Conservation (phyloP, 2,797 vertebrate genomes). For the Lagorchestes hirsutus region DNA sequence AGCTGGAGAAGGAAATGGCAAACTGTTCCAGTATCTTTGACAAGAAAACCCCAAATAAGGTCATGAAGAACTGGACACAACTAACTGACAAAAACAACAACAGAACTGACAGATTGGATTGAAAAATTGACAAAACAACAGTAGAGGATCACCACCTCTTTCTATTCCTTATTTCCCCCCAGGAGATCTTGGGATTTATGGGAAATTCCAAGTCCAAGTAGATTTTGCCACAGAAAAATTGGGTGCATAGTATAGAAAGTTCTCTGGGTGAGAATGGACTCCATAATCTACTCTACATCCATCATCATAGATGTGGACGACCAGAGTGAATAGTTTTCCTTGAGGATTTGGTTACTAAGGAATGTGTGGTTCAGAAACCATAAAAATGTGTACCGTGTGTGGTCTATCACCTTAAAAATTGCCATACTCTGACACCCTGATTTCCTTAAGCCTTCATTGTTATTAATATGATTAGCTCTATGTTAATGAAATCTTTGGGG, state of each 20-base stretch:
- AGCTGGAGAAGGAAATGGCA: neutral
- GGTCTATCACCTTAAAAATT: conserved; percentile 9
- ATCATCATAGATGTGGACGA: neutral
- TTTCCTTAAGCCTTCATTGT: conserved; percentile 48
- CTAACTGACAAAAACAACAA: too few species aligned
- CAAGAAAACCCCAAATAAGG: too few species aligned
- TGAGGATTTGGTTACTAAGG: neutral
- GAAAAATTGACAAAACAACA: neutral
- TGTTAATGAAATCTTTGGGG: neutral
- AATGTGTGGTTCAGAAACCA: neutral
- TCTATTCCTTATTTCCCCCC: neutral
- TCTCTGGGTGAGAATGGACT: conserved; percentile 8
- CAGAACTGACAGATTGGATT: too few species aligned
- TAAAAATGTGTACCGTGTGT: neutral
- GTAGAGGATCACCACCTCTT: neutral
- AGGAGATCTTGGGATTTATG: neutral
- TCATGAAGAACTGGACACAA: too few species aligned
- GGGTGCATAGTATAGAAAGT: conserved; percentile 29
- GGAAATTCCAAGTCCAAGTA: conserved; percentile 40
- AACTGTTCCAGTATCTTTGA: neutral
- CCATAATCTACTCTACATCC: neutral
- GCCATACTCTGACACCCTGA: conserved; percentile 34
- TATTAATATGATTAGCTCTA: neutral
- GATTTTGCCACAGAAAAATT: conserved; percentile 30
- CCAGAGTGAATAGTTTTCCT: neutral